phyloP scores from a whole-genome alignment of 37 sponge, comb jelly and placozoan species.

The Beroe forskalii region DNA sequence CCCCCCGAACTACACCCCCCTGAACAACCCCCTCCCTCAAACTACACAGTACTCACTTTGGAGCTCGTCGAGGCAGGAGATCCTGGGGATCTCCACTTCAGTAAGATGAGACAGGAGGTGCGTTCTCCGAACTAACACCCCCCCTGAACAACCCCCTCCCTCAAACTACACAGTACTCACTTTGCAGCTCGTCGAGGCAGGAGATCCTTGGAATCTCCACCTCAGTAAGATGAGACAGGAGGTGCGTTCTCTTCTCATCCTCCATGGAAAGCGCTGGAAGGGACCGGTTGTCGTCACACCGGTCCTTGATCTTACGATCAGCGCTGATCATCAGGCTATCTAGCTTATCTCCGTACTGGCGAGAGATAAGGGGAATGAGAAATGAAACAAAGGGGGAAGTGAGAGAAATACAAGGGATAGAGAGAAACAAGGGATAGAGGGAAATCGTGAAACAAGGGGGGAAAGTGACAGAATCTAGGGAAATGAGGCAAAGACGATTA shows the following conservation, averaged over 20 bases:
- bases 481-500: too few relatives aligned
- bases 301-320: conserved; percentile 53
- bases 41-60: conserved; percentile 18
- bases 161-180: too few relatives aligned
- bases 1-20: too few relatives aligned
- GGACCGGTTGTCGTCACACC: conserved; percentile 21
- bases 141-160: too few relatives aligned
- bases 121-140: too few relatives aligned
- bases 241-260: conserved; percentile 13
- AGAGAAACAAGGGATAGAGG: too few relatives aligned
- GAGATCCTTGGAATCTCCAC: conserved; percentile 27
- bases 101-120: conserved; percentile 9
- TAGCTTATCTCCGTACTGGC: conserved; percentile 63
- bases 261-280: conserved; percentile 47
- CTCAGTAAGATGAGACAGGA: conserved; percentile 40
- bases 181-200: background rate
- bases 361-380: background rate
- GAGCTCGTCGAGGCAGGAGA: background rate
- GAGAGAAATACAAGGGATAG: too few relatives aligned
- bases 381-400: too few relatives aligned
- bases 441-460: too few relatives aligned
- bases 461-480: too few relatives aligned
- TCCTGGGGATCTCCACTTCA: background rate
- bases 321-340: conserved; percentile 58
- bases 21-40: too few relatives aligned